These are phyloP conservation scores for Cryptophagus acutangulus DNA, from an alignment of 2,888 invertebrate species.

Conservation along the genomic window DNA sequence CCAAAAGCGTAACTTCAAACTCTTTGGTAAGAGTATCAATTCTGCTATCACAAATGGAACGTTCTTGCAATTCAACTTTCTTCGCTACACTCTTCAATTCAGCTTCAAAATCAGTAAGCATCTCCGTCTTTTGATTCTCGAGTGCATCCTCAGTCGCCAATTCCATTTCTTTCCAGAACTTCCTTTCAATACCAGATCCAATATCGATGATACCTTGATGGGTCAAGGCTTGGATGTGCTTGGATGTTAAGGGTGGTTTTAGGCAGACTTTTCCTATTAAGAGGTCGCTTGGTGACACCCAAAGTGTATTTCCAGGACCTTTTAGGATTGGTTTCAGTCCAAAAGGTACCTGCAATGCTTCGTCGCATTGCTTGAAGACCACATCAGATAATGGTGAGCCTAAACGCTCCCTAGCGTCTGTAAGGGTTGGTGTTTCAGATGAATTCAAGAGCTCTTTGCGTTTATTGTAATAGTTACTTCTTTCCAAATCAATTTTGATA, in stretches of 20 bases:
- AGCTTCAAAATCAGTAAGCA: constrained; percentile 23
- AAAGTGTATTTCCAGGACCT: constrained; percentile 43
- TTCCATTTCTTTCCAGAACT: constrained; percentile 37
- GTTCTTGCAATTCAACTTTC: constrained; percentile 27
- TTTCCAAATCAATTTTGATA: constrained; percentile 24
- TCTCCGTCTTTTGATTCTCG: constrained; percentile 31
- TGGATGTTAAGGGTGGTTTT: constrained; percentile 44
- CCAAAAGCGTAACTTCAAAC: constrained; percentile 21
- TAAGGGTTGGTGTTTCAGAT: constrained; percentile 39
- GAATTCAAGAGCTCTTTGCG: constrained; percentile 26
- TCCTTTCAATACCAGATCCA: constrained; percentile 38
- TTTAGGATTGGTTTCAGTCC: constrained; percentile 38
- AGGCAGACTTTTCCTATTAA: constrained; percentile 45
- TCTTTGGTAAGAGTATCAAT: constrained; percentile 20
- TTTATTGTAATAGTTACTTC: constrained; percentile 33
- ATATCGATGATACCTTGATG: constrained; percentile 46
- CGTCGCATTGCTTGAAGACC: constrained; percentile 38
- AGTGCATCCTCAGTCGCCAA: constrained; percentile 36
- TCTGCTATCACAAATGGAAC: constrained; percentile 22
- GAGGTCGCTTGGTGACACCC: constrained; percentile 48
- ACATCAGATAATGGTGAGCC: constrained; percentile 41
- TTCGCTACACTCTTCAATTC: constrained; percentile 26
- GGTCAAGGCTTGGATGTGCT: constrained; percentile 44
- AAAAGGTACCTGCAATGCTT: constrained; percentile 35
- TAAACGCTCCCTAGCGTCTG: constrained; percentile 38